Percentiles rank a stretch among this genome's conserved stretches.
Evolutionary conservation across 1,140 invertebrate species (phyloP).

Genomic region (Drepana arcuata): DNA sequence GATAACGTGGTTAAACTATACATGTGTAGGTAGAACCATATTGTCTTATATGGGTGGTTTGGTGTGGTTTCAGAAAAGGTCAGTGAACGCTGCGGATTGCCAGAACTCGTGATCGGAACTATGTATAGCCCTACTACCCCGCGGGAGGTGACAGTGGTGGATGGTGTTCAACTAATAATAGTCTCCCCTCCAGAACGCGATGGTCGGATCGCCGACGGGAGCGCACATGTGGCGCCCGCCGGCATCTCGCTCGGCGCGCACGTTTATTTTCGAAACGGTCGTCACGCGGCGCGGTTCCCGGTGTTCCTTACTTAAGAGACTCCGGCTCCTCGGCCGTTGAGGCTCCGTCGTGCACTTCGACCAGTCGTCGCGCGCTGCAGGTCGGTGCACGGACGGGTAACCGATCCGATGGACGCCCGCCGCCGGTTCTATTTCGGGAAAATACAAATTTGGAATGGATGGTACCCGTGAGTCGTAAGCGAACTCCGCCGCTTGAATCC

Average conservation of each 20-base stretch:
- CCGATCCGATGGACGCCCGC: conserved; percentile 71
- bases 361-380: conserved; percentile 41
- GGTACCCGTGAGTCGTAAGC: conserved; percentile 68
- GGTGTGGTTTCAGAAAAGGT: conserved; percentile 47
- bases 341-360: conserved; percentile 33
- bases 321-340: conserved; percentile 17
- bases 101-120: conserved; percentile 62
- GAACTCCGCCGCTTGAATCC: conserved; percentile 65
- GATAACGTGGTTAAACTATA: background rate
- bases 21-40: background rate
- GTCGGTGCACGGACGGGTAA: conserved; percentile 67
- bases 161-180: conserved; percentile 68
- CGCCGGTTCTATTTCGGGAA: conserved; percentile 80
- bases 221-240: conserved; percentile 61
- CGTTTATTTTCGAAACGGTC: conserved; percentile 67
- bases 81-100: conserved; percentile 63
- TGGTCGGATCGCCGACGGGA: conserved; percentile 41
- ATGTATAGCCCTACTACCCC: conserved; percentile 66
- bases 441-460: conserved; percentile 85
- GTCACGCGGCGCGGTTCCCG: conserved; percentile 63
- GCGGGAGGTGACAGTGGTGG: conserved; percentile 69
- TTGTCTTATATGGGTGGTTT: conserved; percentile 9
- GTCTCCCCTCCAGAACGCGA: conserved; percentile 62
- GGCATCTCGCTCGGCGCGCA: conserved; percentile 37
- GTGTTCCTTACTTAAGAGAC: conserved; percentile 56